Percentiles rank a stretch among this genome's conserved stretches.
These are phyloP conservation scores for Drosophila cognata DNA, from an alignment of 2,888 invertebrate species.

Conservation along the genomic window DNA sequence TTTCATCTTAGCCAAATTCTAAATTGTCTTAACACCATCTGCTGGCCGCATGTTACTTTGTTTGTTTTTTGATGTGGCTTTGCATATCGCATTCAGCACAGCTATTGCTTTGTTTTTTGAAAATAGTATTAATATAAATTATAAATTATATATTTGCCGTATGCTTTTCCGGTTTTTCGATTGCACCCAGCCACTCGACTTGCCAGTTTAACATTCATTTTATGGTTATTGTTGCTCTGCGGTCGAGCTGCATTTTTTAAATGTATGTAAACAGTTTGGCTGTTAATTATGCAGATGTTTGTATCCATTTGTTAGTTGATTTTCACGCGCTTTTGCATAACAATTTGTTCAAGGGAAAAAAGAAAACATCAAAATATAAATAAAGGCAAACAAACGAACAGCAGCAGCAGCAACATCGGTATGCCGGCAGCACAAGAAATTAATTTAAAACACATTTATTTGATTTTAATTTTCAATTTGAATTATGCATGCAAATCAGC, in stretches of 20 bases:
- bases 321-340: constrained; percentile 78
- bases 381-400: constrained; percentile 2
- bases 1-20: background rate
- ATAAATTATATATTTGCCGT: constrained; percentile 26
- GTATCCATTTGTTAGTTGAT: constrained; percentile 64
- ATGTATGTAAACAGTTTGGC: constrained; percentile 64
- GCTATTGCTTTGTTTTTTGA: constrained; percentile 21
- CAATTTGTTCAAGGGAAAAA: constrained; percentile 57
- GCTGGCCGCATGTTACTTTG: constrained; percentile 4
- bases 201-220: constrained; percentile 30
- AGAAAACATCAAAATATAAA: background rate
- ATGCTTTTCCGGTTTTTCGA: constrained; percentile 10
- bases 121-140: constrained; percentile 29
- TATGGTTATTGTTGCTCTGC: constrained; percentile 12
- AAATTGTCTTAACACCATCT: constrained; percentile 20
- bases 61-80: constrained; percentile 1
- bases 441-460: constrained; percentile 68
- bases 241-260: constrained; percentile 17
- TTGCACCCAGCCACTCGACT: constrained; percentile 1
- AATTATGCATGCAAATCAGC: constrained; percentile 69
- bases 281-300: constrained; percentile 72
- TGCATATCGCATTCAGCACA: constrained; percentile 10
- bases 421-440: constrained; percentile 28
- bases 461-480: constrained; percentile 67
- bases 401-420: constrained; percentile 12